phyloP scores from a whole-genome alignment of 2,113 vertebrate species.

The Tyto alba region DNA sequence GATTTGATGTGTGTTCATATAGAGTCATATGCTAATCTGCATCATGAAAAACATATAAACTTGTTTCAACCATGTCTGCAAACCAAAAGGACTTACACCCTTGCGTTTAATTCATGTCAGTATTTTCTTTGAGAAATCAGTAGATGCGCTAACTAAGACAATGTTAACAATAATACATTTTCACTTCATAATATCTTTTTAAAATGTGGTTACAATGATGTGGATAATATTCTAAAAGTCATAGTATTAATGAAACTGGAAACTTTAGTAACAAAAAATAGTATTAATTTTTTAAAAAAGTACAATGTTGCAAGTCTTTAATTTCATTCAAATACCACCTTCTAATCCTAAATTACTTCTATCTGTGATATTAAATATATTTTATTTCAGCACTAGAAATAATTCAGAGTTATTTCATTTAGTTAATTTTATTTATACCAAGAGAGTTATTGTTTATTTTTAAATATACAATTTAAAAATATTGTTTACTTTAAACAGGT shows the following conservation, averaged over 20 bases:
- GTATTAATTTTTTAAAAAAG: neutral
- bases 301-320: neutral
- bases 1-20: neutral
- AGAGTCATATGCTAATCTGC: neutral
- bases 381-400: neutral
- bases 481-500: slow-evolving; percentile 36
- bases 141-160: neutral
- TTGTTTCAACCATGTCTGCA: neutral
- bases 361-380: neutral
- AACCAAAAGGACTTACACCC: neutral
- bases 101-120: neutral
- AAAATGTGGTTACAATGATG: neutral
- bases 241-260: neutral
- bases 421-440: neutral
- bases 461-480: neutral
- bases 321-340: neutral
- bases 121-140: neutral
- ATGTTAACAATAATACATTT: neutral
- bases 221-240: neutral
- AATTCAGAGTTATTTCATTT: neutral
- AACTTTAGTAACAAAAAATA: neutral
- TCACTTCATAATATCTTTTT: neutral
- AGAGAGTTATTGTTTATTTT: neutral
- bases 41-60: neutral
- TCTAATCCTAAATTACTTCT: neutral